phyloP scores from a whole-genome alignment of 2,113 vertebrate species.

The Tiliqua scincoides region DNA sequence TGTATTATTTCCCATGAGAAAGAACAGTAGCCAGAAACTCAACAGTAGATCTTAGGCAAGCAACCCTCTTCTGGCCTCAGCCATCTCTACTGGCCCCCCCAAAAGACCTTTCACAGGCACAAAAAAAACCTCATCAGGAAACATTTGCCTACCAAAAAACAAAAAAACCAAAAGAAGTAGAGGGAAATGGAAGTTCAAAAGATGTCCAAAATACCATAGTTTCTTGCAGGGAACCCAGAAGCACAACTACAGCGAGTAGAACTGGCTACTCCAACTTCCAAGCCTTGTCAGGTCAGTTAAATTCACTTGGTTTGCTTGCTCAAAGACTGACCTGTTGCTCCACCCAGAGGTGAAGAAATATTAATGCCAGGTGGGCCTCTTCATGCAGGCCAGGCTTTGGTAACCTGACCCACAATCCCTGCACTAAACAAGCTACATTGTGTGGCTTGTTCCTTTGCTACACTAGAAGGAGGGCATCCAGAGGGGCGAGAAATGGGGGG shows the following conservation, averaged over 20 bases:
- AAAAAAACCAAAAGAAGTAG: background rate
- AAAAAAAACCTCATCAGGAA: background rate
- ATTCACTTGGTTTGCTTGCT: background rate
- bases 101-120: background rate
- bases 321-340: background rate
- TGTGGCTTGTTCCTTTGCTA: background rate
- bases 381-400: background rate
- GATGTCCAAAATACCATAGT: background rate
- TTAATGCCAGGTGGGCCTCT: background rate
- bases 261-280: background rate
- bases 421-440: background rate
- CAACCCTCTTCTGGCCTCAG: too few species aligned
- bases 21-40: too few species aligned
- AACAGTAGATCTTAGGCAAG: background rate
- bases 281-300: background rate
- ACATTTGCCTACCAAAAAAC: background rate
- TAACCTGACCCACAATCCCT: background rate
- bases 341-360: background rate
- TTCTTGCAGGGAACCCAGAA: background rate
- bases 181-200: background rate
- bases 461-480: background rate
- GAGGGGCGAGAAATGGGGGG: too few species aligned
- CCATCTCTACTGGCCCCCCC: background rate
- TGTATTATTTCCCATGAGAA: background rate
- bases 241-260: background rate